Evolutionary conservation across 2,888 invertebrate genomes (phyloP).

Genomic region (Scotopteryx bipunctaria): DNA sequence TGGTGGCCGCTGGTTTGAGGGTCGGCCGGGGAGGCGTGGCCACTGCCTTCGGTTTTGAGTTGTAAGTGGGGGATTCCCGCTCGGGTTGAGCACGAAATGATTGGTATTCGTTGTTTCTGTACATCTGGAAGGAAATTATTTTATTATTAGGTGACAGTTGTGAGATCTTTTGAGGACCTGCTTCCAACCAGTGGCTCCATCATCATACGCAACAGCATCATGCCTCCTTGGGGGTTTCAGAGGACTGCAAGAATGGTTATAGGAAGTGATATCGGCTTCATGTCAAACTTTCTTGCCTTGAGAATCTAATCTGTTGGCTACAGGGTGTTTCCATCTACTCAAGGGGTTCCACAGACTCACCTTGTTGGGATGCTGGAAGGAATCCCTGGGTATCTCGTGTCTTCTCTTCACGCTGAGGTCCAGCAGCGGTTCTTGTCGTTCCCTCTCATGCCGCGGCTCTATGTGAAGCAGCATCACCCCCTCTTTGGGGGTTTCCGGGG

Average conservation of each 20-base stretch:
- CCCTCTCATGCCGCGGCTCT: constrained; percentile 74
- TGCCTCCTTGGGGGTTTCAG: too few relatives aligned
- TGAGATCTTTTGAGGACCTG: too few relatives aligned
- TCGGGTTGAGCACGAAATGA: constrained; percentile 56
- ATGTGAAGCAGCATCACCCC: constrained; percentile 85
- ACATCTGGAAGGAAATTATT: constrained; percentile 40
- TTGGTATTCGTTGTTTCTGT: constrained; percentile 66
- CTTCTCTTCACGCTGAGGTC: constrained; percentile 54
- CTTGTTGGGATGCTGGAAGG: constrained; percentile 56
- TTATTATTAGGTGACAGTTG: too few relatives aligned
- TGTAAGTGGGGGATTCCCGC: constrained; percentile 73
- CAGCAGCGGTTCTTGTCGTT: constrained; percentile 73
- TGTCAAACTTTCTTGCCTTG: too few relatives aligned
- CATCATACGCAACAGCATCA: too few relatives aligned
- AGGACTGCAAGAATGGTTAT: too few relatives aligned
- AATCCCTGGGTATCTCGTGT: constrained; percentile 39
- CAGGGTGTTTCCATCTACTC: too few relatives aligned
- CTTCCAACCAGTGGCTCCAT: too few relatives aligned
- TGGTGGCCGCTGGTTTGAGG: constrained; percentile 65
- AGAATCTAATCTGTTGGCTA: too few relatives aligned
- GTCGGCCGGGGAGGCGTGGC: constrained; percentile 53
- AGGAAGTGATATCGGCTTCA: too few relatives aligned
- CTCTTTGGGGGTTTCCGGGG: constrained; percentile 64
- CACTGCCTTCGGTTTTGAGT: constrained; percentile 65
- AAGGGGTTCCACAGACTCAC: constrained; percentile 46